A percentile compares a stretch with the other conserved stretches of the same genome.
phyloP scores from a whole-genome alignment of 2,113 vertebrate species.

The Poicephalus gulielmi region DNA sequence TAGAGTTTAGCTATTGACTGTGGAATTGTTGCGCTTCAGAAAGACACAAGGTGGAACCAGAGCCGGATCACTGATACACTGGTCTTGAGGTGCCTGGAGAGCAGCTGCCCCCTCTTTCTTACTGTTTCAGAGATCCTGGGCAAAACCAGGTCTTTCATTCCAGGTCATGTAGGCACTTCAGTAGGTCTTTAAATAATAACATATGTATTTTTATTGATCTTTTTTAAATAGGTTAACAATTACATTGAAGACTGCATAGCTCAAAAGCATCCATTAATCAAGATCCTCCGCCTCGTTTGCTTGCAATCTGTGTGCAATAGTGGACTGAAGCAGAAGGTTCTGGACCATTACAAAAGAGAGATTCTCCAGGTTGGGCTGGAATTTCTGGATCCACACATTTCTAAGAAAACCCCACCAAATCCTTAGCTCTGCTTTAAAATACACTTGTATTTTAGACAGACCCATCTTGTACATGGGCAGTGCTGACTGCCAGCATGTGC shows the following conservation, averaged over 20 bases:
- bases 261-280: conserved; percentile 91
- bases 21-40: background rate
- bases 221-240: conserved; percentile 80
- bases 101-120: background rate
- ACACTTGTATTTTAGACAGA: background rate
- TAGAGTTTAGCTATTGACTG: background rate
- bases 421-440: background rate
- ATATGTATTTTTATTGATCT: background rate
- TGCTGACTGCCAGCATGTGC: background rate
- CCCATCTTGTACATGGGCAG: background rate
- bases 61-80: background rate
- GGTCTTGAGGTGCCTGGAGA: background rate
- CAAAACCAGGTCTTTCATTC: background rate
- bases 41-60: background rate
- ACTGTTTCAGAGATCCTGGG: background rate
- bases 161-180: background rate
- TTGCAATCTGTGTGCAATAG: conserved; percentile 97
- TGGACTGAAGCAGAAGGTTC: conserved; percentile 93
- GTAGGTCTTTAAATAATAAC: background rate
- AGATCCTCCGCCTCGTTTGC: conserved; percentile 90
- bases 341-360: conserved; percentile 94
- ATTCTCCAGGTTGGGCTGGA: conserved; percentile 87
- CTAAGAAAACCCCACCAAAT: background rate
- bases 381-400: background rate
- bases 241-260: conserved; percentile 95